Percentiles rank a stretch among this genome's conserved stretches.
Evolutionary conservation across 2,797 vertebrate genomes (phyloP).

Genomic region (Ceryle rudis): DNA sequence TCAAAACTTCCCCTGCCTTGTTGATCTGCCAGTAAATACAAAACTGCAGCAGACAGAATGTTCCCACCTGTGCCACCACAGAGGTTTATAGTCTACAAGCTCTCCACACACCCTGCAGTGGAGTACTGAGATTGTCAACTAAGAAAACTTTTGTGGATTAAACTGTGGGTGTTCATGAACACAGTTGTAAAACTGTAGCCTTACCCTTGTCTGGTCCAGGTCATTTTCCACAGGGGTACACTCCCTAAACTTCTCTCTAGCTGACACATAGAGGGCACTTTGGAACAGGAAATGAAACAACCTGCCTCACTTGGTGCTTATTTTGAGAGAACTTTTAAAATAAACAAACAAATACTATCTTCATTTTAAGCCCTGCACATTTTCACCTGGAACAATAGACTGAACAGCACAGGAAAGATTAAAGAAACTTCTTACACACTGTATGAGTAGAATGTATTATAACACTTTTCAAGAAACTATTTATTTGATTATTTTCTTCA

Average conservation of each 20-base stretch:
- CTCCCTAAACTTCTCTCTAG: not conserved
- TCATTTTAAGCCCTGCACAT: not conserved
- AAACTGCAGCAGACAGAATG: not conserved
- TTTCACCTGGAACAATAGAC: not conserved
- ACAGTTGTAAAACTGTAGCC: not conserved
- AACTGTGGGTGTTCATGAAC: not conserved
- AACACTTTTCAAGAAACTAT: not conserved
- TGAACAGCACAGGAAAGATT: not conserved
- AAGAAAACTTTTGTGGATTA: not conserved
- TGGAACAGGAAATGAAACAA: not conserved
- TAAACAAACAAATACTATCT: not conserved
- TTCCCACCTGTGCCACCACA: not conserved
- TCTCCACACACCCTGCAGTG: not conserved
- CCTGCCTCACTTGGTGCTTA: not conserved
- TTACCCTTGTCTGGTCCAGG: not conserved
- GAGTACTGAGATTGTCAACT: not conserved
- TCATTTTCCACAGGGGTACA: accelerated
- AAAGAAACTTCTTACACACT: not conserved
- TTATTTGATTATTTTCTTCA: not conserved
- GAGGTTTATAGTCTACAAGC: not conserved
- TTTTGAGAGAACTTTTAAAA: not conserved
- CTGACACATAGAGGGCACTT: not conserved
- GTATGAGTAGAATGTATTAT: not conserved
- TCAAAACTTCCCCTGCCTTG: not conserved
- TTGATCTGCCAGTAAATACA: not conserved